Evolutionary conservation across 1,140 invertebrate genomes (phyloP).

Genomic region (Probaryconus sp.): DNA sequence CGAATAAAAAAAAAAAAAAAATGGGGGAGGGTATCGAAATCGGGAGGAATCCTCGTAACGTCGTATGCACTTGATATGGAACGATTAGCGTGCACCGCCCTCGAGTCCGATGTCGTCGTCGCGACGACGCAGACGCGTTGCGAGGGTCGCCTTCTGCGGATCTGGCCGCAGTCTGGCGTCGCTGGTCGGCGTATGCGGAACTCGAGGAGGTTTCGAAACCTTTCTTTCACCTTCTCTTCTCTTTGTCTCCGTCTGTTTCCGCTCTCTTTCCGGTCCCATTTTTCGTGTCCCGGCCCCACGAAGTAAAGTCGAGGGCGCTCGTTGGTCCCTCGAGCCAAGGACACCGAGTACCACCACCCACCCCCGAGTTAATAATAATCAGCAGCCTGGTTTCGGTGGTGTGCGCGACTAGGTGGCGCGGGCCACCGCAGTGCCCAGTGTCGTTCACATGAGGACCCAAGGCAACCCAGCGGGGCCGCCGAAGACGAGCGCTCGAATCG

Average conservation of each 20-base stretch:
- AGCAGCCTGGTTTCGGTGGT: conserved; percentile 1
- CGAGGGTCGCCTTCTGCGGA: conserved; percentile 71
- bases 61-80: conserved; percentile 23
- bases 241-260: conserved; percentile 4
- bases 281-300: no score
- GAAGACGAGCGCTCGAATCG: conserved; percentile 13
- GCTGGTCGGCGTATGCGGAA: conserved; percentile 72
- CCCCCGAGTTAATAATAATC: background rate
- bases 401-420: conserved; percentile 27
- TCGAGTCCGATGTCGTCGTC: conserved; percentile 39
- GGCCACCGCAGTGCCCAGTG: conserved; percentile 14
- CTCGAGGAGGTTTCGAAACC: conserved; percentile 34
- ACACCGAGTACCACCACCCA: no score
- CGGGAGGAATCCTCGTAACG: conserved; percentile 8
- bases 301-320: no score
- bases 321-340: no score
- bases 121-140: conserved; percentile 48
- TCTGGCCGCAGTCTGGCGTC: conserved; percentile 72
- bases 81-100: conserved; percentile 46
- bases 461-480: background rate
- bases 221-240: conserved; percentile 11
- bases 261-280: background rate
- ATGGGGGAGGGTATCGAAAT: no score
- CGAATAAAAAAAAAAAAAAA: no score
- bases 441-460: conserved; percentile 44